phyloP scores from a whole-genome alignment of 2,888 invertebrate genomes.

The Syrphus vitripennis region DNA sequence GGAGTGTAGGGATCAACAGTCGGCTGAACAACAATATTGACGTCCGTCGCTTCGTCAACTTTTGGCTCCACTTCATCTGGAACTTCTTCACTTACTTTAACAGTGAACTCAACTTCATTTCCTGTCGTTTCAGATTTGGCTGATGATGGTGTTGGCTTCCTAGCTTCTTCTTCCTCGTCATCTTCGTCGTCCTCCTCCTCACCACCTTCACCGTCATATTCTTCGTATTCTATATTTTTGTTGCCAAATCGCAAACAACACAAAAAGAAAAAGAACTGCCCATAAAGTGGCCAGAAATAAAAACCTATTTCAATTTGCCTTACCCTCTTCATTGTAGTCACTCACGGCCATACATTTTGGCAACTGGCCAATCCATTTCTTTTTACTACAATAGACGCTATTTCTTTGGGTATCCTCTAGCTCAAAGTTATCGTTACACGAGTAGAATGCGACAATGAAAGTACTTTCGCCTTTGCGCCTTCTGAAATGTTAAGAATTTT shows the following conservation, averaged over 20 bases:
- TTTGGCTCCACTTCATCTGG: conserved; percentile 24
- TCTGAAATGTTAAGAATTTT: conserved; percentile 55
- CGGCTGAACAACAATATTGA: conserved; percentile 73
- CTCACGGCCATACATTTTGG: conserved; percentile 81
- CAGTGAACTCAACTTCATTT: conserved; percentile 28
- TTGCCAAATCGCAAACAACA: not conserved
- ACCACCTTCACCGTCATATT: conserved; percentile 72
- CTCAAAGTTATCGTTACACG: conserved; percentile 82
- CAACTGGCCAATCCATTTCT: conserved; percentile 83
- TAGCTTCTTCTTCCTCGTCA: conserved; percentile 37
- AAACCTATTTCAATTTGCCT: conserved; percentile 52
- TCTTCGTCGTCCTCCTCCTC: conserved; percentile 62
- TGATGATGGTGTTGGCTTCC: conserved; percentile 10
- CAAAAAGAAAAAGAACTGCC: not conserved
- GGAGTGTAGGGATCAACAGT: conserved; percentile 77
- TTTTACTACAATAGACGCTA: conserved; percentile 83
- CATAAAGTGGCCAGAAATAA: conserved; percentile 37
- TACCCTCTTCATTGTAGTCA: conserved; percentile 74
- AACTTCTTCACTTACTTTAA: conserved; percentile 38
- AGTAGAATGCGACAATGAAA: conserved; percentile 83
- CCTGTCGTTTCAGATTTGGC: conserved; percentile 9
- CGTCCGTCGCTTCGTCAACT: conserved; percentile 71
- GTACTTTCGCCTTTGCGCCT: conserved; percentile 80
- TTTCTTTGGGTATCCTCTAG: conserved; percentile 81
- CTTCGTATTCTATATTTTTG: conserved; percentile 72